Evolutionary conservation across 2,113 vertebrate species (phyloP).

Genomic region (Eurypyga helias): DNA sequence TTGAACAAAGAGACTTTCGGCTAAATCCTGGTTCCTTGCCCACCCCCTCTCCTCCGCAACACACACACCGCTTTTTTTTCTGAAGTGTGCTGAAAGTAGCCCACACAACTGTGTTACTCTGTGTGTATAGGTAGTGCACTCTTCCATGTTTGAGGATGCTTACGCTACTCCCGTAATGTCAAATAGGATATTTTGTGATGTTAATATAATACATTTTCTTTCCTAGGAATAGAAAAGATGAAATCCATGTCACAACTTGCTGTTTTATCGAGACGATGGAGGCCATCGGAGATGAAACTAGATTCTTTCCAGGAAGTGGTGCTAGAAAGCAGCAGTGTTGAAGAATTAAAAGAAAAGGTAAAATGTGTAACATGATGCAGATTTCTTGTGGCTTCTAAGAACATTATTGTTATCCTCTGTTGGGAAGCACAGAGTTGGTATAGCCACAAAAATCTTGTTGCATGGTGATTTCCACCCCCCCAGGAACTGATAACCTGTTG

Average conservation of each 20-base stretch:
- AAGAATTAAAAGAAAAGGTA: constrained; percentile 95
- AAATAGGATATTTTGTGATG: not conserved
- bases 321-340: constrained; percentile 94
- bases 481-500: not conserved
- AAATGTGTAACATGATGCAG: not conserved
- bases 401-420: not conserved
- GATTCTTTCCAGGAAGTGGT: constrained; percentile 94
- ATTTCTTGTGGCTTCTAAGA: not conserved
- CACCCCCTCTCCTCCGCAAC: fast-evolving
- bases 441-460: not conserved
- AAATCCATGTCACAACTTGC: constrained; percentile 98
- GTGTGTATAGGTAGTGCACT: not conserved
- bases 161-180: not conserved
- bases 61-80: too few relatives aligned
- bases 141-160: not conserved
- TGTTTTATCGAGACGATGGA: constrained; percentile 90
- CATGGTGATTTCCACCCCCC: too few relatives aligned
- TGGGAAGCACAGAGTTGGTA: not conserved
- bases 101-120: not conserved
- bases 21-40: not conserved
- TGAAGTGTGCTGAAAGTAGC: too few relatives aligned
- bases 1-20: not conserved
- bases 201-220: not conserved
- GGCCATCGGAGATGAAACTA: constrained; percentile 89
- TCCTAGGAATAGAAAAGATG: constrained; percentile 92